Evolutionary conservation across 2,113 vertebrate species (phyloP).

Genomic region (Megalops atlanticus): DNA sequence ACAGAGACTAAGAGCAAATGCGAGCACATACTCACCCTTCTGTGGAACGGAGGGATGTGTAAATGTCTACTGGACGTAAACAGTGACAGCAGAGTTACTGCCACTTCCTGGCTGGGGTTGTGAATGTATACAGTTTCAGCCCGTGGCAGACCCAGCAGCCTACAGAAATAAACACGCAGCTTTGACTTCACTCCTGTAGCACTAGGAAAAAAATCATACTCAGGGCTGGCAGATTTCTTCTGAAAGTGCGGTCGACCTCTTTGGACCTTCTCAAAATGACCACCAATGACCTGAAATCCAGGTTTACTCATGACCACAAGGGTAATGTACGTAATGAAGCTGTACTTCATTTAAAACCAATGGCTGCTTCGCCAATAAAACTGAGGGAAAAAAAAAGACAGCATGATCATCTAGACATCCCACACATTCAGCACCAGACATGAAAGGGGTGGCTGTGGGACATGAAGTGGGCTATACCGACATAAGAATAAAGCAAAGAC

Average conservation of each 20-base stretch:
- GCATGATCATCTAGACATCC: not conserved
- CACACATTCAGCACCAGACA: not conserved
- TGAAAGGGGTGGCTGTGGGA: not conserved
- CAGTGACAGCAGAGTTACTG: conserved; percentile 90
- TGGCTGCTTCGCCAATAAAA: too few relatives aligned
- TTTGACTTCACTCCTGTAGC: not conserved
- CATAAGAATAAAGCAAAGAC: not conserved
- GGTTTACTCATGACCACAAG: not conserved
- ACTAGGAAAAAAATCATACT: not conserved
- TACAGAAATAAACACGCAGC: conserved; percentile 44
- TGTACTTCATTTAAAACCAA: not conserved
- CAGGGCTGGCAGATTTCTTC: not conserved
- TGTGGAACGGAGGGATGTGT: conserved; percentile 90
- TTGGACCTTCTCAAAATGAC: not conserved
- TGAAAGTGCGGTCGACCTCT: not conserved
- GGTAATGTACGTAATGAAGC: too few relatives aligned
- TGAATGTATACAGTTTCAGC: conserved; percentile 89
- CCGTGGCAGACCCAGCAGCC: conserved; percentile 85
- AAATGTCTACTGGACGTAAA: conserved; percentile 92
- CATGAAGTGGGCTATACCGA: not conserved
- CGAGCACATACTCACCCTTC: conserved; percentile 81
- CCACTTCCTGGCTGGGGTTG: conserved; percentile 89
- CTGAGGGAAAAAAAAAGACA: not conserved
- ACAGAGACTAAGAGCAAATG: too few relatives aligned
- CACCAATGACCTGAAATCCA: not conserved